Conservation (phyloP, 2,888 invertebrate species). For the Patella pellucida region DNA sequence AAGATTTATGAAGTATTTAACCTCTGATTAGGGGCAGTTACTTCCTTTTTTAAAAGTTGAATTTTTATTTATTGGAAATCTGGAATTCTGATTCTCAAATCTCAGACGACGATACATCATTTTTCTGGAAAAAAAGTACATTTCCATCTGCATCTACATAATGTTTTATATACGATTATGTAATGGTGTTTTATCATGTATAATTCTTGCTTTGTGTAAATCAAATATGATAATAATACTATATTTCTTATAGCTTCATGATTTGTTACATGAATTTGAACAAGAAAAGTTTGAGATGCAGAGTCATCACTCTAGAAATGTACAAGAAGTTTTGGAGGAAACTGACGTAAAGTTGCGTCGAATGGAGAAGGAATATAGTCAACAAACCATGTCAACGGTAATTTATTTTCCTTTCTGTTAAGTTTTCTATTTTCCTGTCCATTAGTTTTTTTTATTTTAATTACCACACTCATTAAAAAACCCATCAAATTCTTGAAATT, state of each 20-base stretch:
- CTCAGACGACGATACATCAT: too few relatives aligned
- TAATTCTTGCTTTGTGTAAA: background rate
- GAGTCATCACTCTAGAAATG: conserved; percentile 68
- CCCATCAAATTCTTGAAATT: too few relatives aligned
- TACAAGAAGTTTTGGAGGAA: conserved; percentile 69
- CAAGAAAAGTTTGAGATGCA: conserved; percentile 70
- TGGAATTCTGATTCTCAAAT: too few relatives aligned
- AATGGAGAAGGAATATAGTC: conserved; percentile 68
- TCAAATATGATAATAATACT: background rate
- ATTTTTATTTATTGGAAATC: too few relatives aligned
- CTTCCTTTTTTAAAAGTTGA: too few relatives aligned
- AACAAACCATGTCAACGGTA: conserved; percentile 65
- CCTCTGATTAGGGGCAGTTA: too few relatives aligned
- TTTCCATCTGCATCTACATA: background rate
- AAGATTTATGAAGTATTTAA: too few relatives aligned
- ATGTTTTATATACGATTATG: background rate
- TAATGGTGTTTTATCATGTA: background rate
- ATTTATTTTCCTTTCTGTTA: conserved; percentile 1
- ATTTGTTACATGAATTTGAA: conserved; percentile 64
- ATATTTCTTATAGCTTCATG: conserved; percentile 56
- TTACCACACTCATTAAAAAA: too few relatives aligned
- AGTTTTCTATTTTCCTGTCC: too few relatives aligned
- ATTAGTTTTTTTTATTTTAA: too few relatives aligned
- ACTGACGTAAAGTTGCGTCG: conserved; percentile 65
- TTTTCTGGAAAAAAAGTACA: too few relatives aligned